Base-by-base conservation (phyloP, 2,888 invertebrate genomes). In the Dascillus cervinus region DNA sequence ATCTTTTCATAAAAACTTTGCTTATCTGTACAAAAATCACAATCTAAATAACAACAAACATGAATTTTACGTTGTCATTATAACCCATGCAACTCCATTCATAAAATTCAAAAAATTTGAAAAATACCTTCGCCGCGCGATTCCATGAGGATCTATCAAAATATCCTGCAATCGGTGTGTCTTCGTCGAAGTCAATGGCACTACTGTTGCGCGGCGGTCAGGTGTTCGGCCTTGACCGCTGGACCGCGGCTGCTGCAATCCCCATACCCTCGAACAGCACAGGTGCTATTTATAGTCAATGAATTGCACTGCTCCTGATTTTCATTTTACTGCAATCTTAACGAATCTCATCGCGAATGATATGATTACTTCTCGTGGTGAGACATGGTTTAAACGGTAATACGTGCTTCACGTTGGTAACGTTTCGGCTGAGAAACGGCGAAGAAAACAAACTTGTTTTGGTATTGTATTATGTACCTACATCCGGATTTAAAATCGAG, bases 121-220 rank as follows among this genome's bases (percentile, higher is more conserved):
- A n/a, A n/a, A n/a, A n/a, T n/a, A n/a, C n/a, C n/a, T n/a, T n/a
- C n/a, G n/a, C n/a, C n/a, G n/a, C n/a, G n/a, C n/a, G n/a, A n/a
- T n/a, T n/a, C n/a, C n/a, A n/a, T n/a, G n/a, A n/a, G n/a, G n/a
- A n/a, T n/a, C n/a, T n/a, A n/a, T n/a, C n/a, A n/a, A n/a, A n/a
- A 4, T 6, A 30, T n/a, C 11, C 21, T 11, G 19, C 19, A 23
- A n/a, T 40, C 38, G 47, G 49, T 46, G 46, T 42, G 41, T 39
- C 41, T 36, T 32, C 40, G 47, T 47, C 53, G 55, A 50, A 58
- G 60, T 61, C 61, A 61, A 58, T 59, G 61, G 60, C 60, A 59
- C 57, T 55, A 53, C 54, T 52, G 48, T 39, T 36, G 38, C 38
- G 30, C 32, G 37, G 31, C 41, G 46, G 44, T 49, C 52, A 39